Conservation (phyloP, 2,888 invertebrate species). For the Calephelis perditalis region DNA sequence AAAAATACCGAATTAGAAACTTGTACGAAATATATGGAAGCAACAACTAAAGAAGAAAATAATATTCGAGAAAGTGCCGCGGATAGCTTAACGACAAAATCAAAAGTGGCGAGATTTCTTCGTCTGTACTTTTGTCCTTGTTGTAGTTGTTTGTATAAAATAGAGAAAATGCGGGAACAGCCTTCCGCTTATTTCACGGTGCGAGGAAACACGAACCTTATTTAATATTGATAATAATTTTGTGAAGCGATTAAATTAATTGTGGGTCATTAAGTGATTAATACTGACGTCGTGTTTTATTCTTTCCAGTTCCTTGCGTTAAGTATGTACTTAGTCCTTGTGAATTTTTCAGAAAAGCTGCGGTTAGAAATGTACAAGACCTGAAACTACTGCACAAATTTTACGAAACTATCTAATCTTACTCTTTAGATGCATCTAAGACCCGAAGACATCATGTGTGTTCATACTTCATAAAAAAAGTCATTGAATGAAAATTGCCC, state of each 20-base stretch:
- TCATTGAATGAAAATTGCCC: too few relatives aligned
- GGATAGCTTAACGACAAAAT: slow-evolving; percentile 43
- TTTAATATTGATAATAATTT: slow-evolving; percentile 10
- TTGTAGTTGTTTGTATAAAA: slow-evolving; percentile 61
- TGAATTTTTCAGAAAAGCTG: too few relatives aligned
- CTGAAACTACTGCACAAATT: too few relatives aligned
- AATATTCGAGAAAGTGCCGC: slow-evolving; percentile 33
- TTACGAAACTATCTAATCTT: too few relatives aligned
- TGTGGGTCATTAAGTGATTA: not conserved
- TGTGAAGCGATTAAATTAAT: slow-evolving; percentile 10
- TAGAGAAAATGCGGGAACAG: slow-evolving; percentile 54
- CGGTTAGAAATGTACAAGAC: too few relatives aligned
- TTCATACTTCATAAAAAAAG: too few relatives aligned
- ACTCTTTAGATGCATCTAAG: too few relatives aligned
- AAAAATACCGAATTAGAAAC: not conserved
- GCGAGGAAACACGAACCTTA: slow-evolving; percentile 1
- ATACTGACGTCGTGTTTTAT: not conserved
- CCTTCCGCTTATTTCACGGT: slow-evolving; percentile 33
- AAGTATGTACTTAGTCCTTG: too few relatives aligned
- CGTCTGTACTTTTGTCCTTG: slow-evolving; percentile 68
- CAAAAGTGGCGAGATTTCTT: slow-evolving; percentile 59
- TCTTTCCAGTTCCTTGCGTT: too few relatives aligned
- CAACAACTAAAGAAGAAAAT: not conserved
- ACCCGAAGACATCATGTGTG: too few relatives aligned
- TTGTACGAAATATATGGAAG: not conserved